These are phyloP conservation scores for Drosophila helvetica DNA, from an alignment of 2,888 invertebrate species.

Conservation along the genomic window DNA sequence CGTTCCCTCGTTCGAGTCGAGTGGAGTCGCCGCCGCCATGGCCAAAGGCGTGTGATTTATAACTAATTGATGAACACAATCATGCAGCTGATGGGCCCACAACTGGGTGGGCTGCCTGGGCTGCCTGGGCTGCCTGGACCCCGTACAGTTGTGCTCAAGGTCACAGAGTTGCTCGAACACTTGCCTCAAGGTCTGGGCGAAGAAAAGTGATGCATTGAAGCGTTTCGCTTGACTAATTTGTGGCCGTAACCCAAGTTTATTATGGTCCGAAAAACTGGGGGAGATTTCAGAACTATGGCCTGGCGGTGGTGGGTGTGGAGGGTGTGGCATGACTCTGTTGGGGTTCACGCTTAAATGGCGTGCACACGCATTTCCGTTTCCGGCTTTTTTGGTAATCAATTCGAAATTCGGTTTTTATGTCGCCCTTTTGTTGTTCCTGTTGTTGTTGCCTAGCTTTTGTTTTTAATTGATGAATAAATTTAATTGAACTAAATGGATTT, in stretches of 20 bases:
- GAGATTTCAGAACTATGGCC: neutral
- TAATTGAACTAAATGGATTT: slow-evolving; percentile 76
- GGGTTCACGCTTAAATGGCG: slow-evolving; percentile 38
- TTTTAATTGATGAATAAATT: slow-evolving; percentile 75
- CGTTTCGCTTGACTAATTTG: slow-evolving; percentile 71
- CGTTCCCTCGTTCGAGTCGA: slow-evolving; percentile 23
- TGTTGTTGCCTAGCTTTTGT: slow-evolving; percentile 54
- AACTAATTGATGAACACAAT: slow-evolving; percentile 72
- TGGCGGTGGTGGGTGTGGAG: neutral
- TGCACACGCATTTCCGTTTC: slow-evolving; percentile 64
- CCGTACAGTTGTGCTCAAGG: slow-evolving; percentile 60
- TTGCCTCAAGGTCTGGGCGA: slow-evolving; percentile 9
- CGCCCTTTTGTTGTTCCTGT: slow-evolving; percentile 13
- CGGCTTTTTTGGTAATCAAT: slow-evolving; percentile 55
- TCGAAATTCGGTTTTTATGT: slow-evolving; percentile 54
- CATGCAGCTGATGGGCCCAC: slow-evolving; percentile 38
- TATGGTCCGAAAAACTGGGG: slow-evolving; percentile 22
- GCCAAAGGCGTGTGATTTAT: slow-evolving; percentile 60
- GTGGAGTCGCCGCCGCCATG: slow-evolving; percentile 11
- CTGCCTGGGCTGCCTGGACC: slow-evolving; percentile 7
- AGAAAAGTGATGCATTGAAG: slow-evolving; percentile 64
- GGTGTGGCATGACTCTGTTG: slow-evolving; percentile 3
- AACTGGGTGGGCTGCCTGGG: slow-evolving; percentile 9
- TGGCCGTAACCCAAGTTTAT: slow-evolving; percentile 68
- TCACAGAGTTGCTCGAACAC: slow-evolving; percentile 18